Evolutionary conservation across 2,113 vertebrate genomes (phyloP), one percentile per base, ranked within the genome.

Genomic region (Megaceryle torquata): DNA sequence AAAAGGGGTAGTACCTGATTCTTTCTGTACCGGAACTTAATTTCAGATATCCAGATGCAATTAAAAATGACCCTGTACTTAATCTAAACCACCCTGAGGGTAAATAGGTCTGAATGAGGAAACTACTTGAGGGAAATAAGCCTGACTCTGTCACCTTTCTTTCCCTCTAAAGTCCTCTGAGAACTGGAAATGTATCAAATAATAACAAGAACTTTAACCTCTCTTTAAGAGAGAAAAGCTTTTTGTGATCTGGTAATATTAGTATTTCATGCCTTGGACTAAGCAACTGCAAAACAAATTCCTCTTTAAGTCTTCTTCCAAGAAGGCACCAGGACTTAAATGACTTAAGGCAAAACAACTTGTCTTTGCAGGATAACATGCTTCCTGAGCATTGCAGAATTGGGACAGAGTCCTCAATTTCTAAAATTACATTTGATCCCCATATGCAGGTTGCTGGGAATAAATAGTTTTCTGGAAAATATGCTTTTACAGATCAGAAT

Each of bases 31-130:
- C 44, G 82, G 35, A 92, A 84, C 57, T 64, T 97, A 54, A 82
- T 92, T 91, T 86, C 74, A 95, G 78, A 71, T 53, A 91, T 35
- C 21, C 50, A 60, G 26, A 88, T 50, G 70, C 75, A 95, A 97
- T 89, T 91, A 87, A 91, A 93, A 96, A 88, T 72, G 65, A 88
- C 59, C 39, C 85, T 76, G 61, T 76, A 35, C 31, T 82, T 77
- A 68, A 78, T 76, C 74, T 85, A 53, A 87, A 82, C 35, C 22
- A 94, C 41, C 15, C 20, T 72, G 53, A 71, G 46, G 51, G 57
- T 43, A 96, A 89, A 87, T 9, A 76, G 33, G 64, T 11, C 39
- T 41, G 20, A 85, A 91, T 56, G 20, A 82, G 28, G 48, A 94
- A 94, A 78, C 46, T 51, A 48, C 17, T 50, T 37, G 37, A 82